Base-by-base conservation (phyloP, 2,113 vertebrate genomes). In the Desmodus rotundus region DNA sequence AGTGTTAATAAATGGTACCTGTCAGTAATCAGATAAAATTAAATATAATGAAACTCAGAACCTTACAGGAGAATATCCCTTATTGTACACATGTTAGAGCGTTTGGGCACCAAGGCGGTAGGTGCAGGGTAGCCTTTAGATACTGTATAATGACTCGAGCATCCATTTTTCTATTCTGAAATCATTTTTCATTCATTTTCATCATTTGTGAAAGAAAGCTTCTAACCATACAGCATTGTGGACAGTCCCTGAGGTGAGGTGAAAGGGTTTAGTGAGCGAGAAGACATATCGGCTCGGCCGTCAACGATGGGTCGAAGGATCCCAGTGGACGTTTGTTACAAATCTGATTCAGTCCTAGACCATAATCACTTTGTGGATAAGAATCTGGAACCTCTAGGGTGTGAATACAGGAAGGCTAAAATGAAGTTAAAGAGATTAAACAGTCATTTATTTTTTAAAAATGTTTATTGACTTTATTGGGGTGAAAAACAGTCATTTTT, bases 291-390 rank as follows among this genome's bases (percentile, higher is more conserved):
- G 85, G 78, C 65, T 97, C 33, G 95, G 22, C 93, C 47, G 0
- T 96, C 91, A 17, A 76, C 96, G 96, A 96, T 95, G 81, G 54
- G 93, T 94, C 85, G 14, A 97, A 98, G 98, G 93, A 97, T 96
- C 96, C 96, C 85, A 61, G 56, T 95, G 84, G 97, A 94, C 89
- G 54, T 92, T 95, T 54, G 83, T 97, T 96, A 94, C 95, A 97
- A 95, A 97, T 96, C 96, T 87, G 93, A 98, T 96, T 97, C 97
- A 95, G 94, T 97, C 83, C 78, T 97, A 89, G 95, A 84, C 94
- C 72, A 93, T 98, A 78, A 67, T 96, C 12, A 52, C 96, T 97
- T 97, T 93, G 1, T 89, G 78, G 89, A 95, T 97, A 86, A 91
- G 87, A 88, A 95, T 96, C 93, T 95, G 92, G 81, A 97, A 96